Base-by-base conservation (phyloP, 2,113 vertebrate genomes). In the Gobio gobio region DNA sequence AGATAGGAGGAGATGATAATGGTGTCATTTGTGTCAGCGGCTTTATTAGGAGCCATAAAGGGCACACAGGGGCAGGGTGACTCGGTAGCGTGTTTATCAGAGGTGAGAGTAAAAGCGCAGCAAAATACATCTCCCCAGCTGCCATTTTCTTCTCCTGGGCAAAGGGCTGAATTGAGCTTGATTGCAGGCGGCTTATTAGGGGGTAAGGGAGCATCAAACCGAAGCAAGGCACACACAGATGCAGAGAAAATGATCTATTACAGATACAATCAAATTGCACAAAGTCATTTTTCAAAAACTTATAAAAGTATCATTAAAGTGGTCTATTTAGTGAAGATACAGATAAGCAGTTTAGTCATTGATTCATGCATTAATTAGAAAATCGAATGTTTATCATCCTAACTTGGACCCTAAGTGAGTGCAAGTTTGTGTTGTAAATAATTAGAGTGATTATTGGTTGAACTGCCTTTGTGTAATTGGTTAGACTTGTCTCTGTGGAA, bases 21-120 rank as follows among this genome's bases (percentile, higher is more conserved):
- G 78, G 78, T 81, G 78, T 47, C 45, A 68, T 81, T 81, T 81
- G 78, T 81, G 78, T 81, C 78, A 51, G 61, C 43, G 18, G 43
- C 78, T 51, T 80, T 68, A 81, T 54, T 51, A 51, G 61, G 45
- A 81, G 61, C 61, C 24, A 66, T 66, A 33, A 66, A 81, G 78
- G 61, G 78, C 68, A 26, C 5, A 61, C 22, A 5, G 5, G 78
- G 61, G 61, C 78, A 81, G 61, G 61, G 43, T 6, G 61, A 81
- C 22, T 43, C 16, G 6, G 72, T 77, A 61, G 49, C 13, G 18
- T 73, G 59, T 77, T 64, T 64, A 78, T 77, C 56, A 26, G 82
- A 76, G 26, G 36, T 43, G 36, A 72, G 66, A 73, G 33, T 22
- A 49, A 84, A 45, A 49, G 78, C 43, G 10, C 61, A 33, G 45